Conservation (phyloP, 2,113 vertebrate species). For the Chlorodrepanis virens region DNA sequence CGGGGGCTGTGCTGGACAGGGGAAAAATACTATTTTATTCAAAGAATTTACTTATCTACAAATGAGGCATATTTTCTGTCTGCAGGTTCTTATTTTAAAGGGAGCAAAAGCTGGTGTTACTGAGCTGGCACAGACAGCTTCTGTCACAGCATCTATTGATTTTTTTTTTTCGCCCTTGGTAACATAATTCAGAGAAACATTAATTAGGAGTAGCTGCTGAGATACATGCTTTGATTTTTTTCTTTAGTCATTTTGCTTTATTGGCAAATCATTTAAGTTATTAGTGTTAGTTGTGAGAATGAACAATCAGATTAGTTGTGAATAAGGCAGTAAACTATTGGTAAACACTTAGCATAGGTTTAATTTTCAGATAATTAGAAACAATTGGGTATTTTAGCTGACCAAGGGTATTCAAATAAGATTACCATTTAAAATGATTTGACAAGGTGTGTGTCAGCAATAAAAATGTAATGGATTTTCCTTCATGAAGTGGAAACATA, state of each 20-base stretch:
- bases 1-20: accelerated
- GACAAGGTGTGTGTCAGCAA: constrained; percentile 15
- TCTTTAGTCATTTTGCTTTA: background rate
- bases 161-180: background rate
- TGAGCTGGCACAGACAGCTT: background rate
- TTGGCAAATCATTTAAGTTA: constrained; percentile 57
- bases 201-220: constrained; percentile 30
- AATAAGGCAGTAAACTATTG: constrained; percentile 53
- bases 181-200: constrained; percentile 9
- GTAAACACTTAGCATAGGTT: constrained; percentile 37
- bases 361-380: constrained; percentile 63
- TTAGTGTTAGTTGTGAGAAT: constrained; percentile 20
- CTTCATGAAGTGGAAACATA: background rate
- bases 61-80: background rate
- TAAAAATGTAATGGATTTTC: background rate
- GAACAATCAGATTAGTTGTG: constrained; percentile 25
- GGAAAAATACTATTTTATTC: background rate
- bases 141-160: background rate
- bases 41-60: background rate
- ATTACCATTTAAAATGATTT: constrained; percentile 48
- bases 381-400: constrained; percentile 34
- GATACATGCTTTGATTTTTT: constrained; percentile 42
- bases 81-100: background rate
- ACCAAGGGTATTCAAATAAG: background rate
- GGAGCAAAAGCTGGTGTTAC: background rate